These are phyloP conservation scores for Cephalopterus ornatus DNA, from an alignment of 2,113 vertebrate species.

Conservation along the genomic window DNA sequence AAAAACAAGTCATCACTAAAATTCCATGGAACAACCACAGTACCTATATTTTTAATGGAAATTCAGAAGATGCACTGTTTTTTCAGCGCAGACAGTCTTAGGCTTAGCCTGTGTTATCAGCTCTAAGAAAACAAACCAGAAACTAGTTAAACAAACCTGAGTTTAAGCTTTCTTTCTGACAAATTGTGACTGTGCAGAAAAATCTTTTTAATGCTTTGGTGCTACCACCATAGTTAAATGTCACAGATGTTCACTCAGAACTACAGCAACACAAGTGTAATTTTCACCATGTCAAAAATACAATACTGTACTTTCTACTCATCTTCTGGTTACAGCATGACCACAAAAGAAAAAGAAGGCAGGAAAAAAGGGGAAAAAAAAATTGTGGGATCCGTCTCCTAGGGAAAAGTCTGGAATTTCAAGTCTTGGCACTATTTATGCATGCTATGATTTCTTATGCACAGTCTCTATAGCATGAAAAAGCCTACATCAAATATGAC, in stretches of 20 bases:
- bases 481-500: constrained; percentile 63
- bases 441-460: constrained; percentile 52
- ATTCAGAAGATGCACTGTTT: not conserved
- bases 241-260: not conserved
- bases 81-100: not conserved
- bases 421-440: constrained; percentile 45
- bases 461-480: constrained; percentile 34
- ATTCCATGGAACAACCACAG: not conserved
- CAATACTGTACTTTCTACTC: not conserved
- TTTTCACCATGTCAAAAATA: not conserved
- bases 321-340: not conserved
- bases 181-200: not conserved
- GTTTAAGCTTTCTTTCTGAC: not conserved
- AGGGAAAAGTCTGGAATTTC: constrained; percentile 27
- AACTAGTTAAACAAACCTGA: not conserved
- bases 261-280: not conserved
- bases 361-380: too few relatives aligned
- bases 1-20: not conserved
- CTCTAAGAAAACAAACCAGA: not conserved
- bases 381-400: not conserved
- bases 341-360: not conserved
- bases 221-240: not conserved
- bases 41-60: not conserved
- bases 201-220: not conserved
- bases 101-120: not conserved